Evolutionary conservation across 2,888 invertebrate genomes (phyloP).

Genomic region (Sclerodermus sp.): DNA sequence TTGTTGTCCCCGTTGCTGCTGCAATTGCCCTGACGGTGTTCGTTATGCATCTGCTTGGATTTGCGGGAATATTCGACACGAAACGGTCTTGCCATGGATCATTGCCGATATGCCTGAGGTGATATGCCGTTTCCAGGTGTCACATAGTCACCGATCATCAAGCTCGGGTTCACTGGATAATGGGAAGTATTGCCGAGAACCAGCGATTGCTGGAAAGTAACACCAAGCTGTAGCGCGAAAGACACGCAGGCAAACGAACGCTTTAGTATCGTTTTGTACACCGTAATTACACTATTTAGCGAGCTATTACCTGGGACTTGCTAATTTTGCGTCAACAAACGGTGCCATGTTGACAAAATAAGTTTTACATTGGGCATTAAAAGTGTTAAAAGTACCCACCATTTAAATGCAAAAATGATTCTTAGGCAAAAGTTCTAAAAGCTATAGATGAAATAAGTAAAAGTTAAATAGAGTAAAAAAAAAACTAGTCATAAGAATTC

Average conservation of each 20-base stretch:
- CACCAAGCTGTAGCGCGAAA: conserved; percentile 56
- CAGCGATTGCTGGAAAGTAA: conserved; percentile 60
- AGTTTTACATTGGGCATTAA: too few relatives aligned
- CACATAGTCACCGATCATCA: conserved; percentile 78
- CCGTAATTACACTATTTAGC: conserved; percentile 16
- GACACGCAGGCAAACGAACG: conserved; percentile 46
- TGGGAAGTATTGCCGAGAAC: conserved; percentile 65
- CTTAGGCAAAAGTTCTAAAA: too few relatives aligned
- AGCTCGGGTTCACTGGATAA: conserved; percentile 71
- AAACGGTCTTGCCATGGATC: conserved; percentile 46
- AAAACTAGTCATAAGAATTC: too few relatives aligned
- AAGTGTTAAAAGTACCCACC: too few relatives aligned
- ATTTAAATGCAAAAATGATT: too few relatives aligned
- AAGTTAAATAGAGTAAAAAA: too few relatives aligned
- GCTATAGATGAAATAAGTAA: too few relatives aligned
- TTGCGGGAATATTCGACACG: conserved; percentile 39
- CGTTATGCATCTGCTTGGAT: conserved; percentile 35
- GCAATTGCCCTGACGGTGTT: conserved; percentile 21
- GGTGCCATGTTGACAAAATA: too few relatives aligned
- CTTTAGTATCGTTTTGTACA: conserved; percentile 45
- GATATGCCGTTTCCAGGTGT: conserved; percentile 63
- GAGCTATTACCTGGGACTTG: conserved; percentile 19
- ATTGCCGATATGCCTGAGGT: conserved; percentile 51
- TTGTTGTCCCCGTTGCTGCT: conserved; percentile 16
- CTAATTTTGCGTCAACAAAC: too few relatives aligned